These are phyloP conservation scores for Teleogryllus oceanicus DNA, from an alignment of 2,888 invertebrate genomes.

Conservation along the genomic window DNA sequence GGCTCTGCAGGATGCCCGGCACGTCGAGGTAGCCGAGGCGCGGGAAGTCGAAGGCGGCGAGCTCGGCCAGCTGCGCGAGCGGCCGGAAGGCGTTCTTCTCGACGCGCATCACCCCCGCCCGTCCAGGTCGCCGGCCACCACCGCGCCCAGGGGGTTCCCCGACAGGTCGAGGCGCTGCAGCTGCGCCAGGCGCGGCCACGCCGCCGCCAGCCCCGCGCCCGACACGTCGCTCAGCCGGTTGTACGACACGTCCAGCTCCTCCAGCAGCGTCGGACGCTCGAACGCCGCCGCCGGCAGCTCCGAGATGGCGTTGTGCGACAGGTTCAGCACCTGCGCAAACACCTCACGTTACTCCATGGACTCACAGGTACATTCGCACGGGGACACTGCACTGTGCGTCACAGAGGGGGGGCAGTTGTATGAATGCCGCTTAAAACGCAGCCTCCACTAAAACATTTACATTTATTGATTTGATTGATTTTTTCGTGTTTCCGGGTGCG, in stretches of 20 bases:
- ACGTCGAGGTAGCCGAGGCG: slow-evolving; percentile 79
- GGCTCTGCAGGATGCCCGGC: slow-evolving; percentile 74
- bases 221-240: slow-evolving; percentile 63
- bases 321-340: slow-evolving; percentile 59
- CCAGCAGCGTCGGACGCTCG: slow-evolving; percentile 73
- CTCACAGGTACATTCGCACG: too few relatives aligned
- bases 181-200: slow-evolving; percentile 67
- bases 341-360: too few relatives aligned
- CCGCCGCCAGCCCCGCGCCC: slow-evolving; percentile 55
- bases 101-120: slow-evolving; percentile 69
- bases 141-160: slow-evolving; percentile 72
- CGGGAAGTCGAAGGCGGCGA: slow-evolving; percentile 73
- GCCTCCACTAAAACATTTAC: too few relatives aligned
- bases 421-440: too few relatives aligned
- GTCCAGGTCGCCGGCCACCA: slow-evolving; percentile 74
- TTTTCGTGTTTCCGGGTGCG: too few relatives aligned
- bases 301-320: slow-evolving; percentile 71
- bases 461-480: too few relatives aligned
- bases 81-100: slow-evolving; percentile 77
- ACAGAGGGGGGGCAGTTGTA: too few relatives aligned
- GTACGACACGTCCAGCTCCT: slow-evolving; percentile 71
- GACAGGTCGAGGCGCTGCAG: slow-evolving; percentile 75
- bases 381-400: too few relatives aligned
- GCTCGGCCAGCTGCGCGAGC: slow-evolving; percentile 63
- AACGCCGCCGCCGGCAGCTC: slow-evolving; percentile 65